A percentile compares a stretch with the other conserved stretches of the same genome.
Conservation (phyloP, 2,797 vertebrate genomes). For the Sciurus carolinensis region DNA sequence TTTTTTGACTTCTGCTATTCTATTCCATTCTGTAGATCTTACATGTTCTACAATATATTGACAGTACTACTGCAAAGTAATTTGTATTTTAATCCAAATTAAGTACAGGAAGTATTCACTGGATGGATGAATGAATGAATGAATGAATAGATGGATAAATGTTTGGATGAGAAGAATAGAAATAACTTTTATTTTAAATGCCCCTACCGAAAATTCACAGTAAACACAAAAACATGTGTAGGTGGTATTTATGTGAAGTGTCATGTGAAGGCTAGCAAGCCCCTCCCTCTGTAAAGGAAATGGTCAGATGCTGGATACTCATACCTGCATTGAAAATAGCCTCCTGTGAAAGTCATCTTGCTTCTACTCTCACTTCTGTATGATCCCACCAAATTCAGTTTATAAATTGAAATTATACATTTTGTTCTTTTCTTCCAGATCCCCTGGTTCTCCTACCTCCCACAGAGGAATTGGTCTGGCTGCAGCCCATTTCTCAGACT, state of each 20-base stretch:
- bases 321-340: background rate
- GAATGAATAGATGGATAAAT: background rate
- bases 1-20: background rate
- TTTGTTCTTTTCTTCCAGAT: background rate
- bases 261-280: background rate
- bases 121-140: background rate
- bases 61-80: background rate
- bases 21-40: background rate
- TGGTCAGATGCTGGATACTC: background rate
- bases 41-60: background rate
- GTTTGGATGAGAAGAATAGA: background rate
- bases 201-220: background rate
- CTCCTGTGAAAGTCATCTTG: background rate
- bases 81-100: conserved; percentile 28
- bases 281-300: background rate
- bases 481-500: background rate
- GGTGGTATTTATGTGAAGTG: background rate
- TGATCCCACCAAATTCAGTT: background rate
- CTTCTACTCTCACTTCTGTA: background rate
- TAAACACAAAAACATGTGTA: background rate
- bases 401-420: background rate
- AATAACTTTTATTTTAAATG: background rate
- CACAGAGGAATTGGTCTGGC: background rate
- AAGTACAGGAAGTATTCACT: background rate
- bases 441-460: background rate